Percentiles rank a stretch among this genome's conserved stretches.
Conservation (phyloP, 1,140 invertebrate species). For the Monochamus saltuarius region DNA sequence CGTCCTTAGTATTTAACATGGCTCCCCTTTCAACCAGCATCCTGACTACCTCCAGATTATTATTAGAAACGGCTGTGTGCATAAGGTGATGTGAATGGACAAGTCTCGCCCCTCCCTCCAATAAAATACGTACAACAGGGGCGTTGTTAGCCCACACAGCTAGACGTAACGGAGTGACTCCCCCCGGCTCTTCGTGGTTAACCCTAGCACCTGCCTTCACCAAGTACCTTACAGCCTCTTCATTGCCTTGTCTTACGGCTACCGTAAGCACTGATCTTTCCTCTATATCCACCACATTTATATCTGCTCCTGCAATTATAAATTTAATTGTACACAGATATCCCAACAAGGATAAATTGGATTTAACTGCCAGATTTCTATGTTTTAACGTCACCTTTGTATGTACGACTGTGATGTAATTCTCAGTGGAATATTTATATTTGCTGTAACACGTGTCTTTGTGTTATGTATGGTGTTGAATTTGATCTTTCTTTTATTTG, state of each 20-base stretch:
- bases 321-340: background rate
- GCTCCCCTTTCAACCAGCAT: constrained; percentile 56
- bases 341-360: no score
- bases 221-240: constrained; percentile 54
- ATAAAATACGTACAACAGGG: constrained; percentile 30
- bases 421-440: no score
- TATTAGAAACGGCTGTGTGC: constrained; percentile 57
- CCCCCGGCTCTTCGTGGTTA: constrained; percentile 59
- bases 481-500: no score
- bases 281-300: constrained; percentile 59
- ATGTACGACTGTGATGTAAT: no score
- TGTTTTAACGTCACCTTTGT: no score
- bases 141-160: constrained; percentile 53
- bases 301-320: constrained; percentile 53
- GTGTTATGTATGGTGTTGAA: no score
- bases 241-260: constrained; percentile 54
- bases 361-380: no score
- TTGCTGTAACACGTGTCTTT: no score
- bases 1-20: constrained; percentile 56
- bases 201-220: constrained; percentile 57
- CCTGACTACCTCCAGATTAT: constrained; percentile 55
- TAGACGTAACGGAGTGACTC: constrained; percentile 58
- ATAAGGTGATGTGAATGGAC: constrained; percentile 59
- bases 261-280: constrained; percentile 60
- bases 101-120: constrained; percentile 59